Evolutionary conservation across 2,797 vertebrate species (phyloP).

Genomic region (Bradypodion ventrale): DNA sequence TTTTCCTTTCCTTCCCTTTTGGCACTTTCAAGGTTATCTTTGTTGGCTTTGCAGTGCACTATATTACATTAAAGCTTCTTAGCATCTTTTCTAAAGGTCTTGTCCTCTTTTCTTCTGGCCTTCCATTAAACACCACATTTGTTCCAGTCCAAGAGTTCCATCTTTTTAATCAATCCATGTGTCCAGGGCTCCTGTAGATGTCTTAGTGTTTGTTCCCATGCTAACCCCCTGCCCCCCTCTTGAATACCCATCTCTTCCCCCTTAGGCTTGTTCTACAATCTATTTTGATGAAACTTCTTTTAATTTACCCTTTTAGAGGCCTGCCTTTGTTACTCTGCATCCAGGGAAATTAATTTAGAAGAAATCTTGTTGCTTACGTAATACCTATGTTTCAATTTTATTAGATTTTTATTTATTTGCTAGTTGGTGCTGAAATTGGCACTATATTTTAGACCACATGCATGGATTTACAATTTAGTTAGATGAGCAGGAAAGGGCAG

Average conservation of each 20-base stretch:
- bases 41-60: slow-evolving; percentile 3
- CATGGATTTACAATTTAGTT: not conserved
- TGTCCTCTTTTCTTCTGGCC: not conserved
- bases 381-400: not conserved
- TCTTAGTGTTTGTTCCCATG: not conserved
- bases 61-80: slow-evolving; percentile 21
- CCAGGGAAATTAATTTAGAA: not conserved
- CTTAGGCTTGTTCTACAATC: not conserved
- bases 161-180: slow-evolving; percentile 9
- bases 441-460: not conserved
- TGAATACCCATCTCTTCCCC: not conserved
- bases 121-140: slow-evolving; percentile 14
- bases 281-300: not conserved
- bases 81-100: slow-evolving; percentile 16
- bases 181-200: not conserved
- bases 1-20: not conserved
- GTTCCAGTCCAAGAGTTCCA: not conserved
- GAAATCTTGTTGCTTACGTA: not conserved
- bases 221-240: not conserved
- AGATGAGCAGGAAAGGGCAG: not conserved
- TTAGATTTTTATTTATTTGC: not conserved
- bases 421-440: not conserved
- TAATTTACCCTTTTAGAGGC: not conserved
- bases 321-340: not conserved
- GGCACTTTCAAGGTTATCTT: slow-evolving; percentile 6